These are phyloP conservation scores for Anodontia alba DNA, from an alignment of 2,888 invertebrate species.

Conservation along the genomic window DNA sequence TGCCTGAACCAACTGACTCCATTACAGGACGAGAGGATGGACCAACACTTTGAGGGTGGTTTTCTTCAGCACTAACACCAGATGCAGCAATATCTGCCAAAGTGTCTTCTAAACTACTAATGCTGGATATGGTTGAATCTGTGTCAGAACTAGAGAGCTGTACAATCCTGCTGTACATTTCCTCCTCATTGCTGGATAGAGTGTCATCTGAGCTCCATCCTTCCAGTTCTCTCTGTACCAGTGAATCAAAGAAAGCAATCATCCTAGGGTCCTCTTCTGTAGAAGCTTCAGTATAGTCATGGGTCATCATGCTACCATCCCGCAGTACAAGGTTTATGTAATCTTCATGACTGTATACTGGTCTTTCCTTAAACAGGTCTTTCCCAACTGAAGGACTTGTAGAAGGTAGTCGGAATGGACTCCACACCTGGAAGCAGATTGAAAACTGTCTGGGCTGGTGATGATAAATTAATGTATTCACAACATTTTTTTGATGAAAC, in stretches of 20 bases:
- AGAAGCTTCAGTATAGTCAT: slow-evolving; percentile 95
- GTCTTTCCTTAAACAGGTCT: slow-evolving; percentile 63
- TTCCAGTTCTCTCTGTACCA: slow-evolving; percentile 96
- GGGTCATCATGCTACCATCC: slow-evolving; percentile 90
- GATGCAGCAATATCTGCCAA: slow-evolving; percentile 59
- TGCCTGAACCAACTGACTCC: slow-evolving; percentile 44
- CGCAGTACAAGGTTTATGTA: slow-evolving; percentile 93
- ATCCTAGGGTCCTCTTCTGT: slow-evolving; percentile 96
- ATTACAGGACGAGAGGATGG: slow-evolving; percentile 54
- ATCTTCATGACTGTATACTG: slow-evolving; percentile 87
- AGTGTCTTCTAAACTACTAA: slow-evolving; percentile 25
- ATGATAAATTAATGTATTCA: too few relatives aligned
- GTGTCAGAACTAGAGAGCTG: slow-evolving; percentile 68
- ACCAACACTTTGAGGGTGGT: slow-evolving; percentile 54
- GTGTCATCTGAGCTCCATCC: slow-evolving; percentile 85
- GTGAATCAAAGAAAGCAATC: slow-evolving; percentile 98
- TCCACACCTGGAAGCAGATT: slow-evolving; percentile 89
- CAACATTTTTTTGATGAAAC: not conserved
- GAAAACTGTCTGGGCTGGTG: too few relatives aligned
- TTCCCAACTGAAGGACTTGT: slow-evolving; percentile 61
- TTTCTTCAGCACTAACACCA: slow-evolving; percentile 77
- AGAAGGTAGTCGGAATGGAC: slow-evolving; percentile 89
- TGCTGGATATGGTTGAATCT: slow-evolving; percentile 36
- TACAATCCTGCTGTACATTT: slow-evolving; percentile 70
- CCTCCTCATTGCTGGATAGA: slow-evolving; percentile 73